phyloP scores from a whole-genome alignment of 37 sponge, comb jelly and placozoan species.

The Halichondria panicea region DNA sequence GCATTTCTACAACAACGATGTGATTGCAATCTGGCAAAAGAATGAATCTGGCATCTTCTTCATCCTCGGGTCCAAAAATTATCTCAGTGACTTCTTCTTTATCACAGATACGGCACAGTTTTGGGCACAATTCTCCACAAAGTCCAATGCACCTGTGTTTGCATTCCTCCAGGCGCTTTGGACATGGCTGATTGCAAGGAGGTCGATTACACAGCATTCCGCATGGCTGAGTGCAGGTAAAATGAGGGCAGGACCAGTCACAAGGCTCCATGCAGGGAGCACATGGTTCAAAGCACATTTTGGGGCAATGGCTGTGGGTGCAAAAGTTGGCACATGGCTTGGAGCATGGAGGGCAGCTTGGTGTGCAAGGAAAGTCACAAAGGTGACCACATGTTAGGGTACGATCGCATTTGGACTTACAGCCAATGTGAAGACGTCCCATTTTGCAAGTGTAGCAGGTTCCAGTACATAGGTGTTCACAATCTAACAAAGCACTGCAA shows the following conservation, averaged over 20 bases:
- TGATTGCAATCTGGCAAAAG: too few species aligned
- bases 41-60: too few species aligned
- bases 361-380: conserved; percentile 71
- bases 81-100: conserved; percentile 61
- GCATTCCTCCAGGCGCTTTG: conserved; percentile 57
- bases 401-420: conserved; percentile 64
- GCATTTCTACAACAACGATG: too few species aligned
- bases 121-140: conserved; percentile 91
- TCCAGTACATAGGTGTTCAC: conserved; percentile 75
- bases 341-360: conserved; percentile 71
- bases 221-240: conserved; percentile 64
- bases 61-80: too few species aligned
- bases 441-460: conserved; percentile 61
- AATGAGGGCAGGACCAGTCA: conserved; percentile 80
- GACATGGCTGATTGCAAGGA: conserved; percentile 54
- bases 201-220: too few species aligned
- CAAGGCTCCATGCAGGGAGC: conserved; percentile 78
- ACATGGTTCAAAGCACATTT: conserved; percentile 77
- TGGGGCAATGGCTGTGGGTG: conserved; percentile 70
- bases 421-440: conserved; percentile 75
- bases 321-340: conserved; percentile 74
- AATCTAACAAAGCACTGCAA: conserved; percentile 58
- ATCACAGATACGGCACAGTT: conserved; percentile 65
- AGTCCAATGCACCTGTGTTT: conserved; percentile 86
- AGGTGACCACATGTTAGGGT: conserved; percentile 80